Evolutionary conservation across 2,113 vertebrate genomes (phyloP).

Genomic region (Melospiza georgiana): DNA sequence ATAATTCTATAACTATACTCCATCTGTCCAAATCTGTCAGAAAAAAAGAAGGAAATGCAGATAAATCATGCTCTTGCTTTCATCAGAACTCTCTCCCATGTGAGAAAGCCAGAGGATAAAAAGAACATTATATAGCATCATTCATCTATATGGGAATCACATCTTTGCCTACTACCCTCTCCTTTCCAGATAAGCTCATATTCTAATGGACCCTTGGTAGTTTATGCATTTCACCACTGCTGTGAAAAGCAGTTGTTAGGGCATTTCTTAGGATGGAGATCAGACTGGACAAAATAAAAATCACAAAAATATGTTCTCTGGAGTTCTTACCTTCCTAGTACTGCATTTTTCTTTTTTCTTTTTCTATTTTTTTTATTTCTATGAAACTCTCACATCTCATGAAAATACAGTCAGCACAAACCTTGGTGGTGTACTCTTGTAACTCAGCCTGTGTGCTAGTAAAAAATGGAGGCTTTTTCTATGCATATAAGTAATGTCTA

Average conservation of each 20-base stretch:
- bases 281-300: neutral
- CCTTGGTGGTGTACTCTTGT: neutral
- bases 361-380: neutral
- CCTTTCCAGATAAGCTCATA: neutral
- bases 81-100: neutral
- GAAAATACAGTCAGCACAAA: neutral
- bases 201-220: neutral
- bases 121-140: neutral
- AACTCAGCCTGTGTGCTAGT: neutral
- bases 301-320: neutral
- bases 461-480: neutral
- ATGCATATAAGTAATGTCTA: neutral
- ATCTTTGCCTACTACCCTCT: neutral
- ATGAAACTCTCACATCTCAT: neutral
- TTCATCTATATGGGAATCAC: rapidly evolving
- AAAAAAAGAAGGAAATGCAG: neutral
- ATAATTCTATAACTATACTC: neutral
- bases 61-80: neutral
- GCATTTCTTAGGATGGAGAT: neutral
- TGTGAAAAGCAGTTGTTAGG: neutral
- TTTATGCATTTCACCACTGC: neutral
- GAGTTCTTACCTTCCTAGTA: neutral
- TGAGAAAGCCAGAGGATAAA: neutral
- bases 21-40: neutral
- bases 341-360: rapidly evolving